phyloP scores from a whole-genome alignment of 2,888 invertebrate genomes.

The Limnephilus auricula region DNA sequence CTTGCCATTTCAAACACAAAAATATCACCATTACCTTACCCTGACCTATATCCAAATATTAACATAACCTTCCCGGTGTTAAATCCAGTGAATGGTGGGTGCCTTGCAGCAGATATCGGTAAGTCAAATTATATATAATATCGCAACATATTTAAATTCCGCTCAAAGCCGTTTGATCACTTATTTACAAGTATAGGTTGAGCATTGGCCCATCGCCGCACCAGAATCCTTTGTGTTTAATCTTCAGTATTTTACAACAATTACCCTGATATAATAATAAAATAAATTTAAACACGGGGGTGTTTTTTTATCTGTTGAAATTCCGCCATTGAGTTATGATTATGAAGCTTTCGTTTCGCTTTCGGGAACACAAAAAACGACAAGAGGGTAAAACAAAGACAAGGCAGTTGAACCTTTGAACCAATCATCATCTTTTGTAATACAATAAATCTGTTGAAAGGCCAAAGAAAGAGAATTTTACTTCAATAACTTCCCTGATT shows the following conservation, averaged over 20 bases:
- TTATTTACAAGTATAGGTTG: too few species aligned
- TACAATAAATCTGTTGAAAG: background rate
- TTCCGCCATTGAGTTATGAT: background rate
- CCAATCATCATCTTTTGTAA: background rate
- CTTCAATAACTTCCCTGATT: background rate
- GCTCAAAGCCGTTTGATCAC: too few species aligned
- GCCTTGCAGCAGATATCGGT: too few species aligned
- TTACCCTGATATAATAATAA: background rate
- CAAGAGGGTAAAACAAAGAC: background rate
- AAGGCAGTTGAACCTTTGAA: background rate
- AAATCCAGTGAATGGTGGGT: too few species aligned
- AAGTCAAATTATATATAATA: too few species aligned
- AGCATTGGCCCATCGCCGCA: too few species aligned
- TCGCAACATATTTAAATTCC: too few species aligned
- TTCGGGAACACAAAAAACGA: background rate
- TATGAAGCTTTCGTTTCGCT: background rate
- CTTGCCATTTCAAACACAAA: too few species aligned
- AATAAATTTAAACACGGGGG: background rate
- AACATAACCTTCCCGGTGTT: too few species aligned
- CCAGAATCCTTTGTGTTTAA: background rate
- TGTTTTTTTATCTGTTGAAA: background rate
- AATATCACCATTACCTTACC: too few species aligned
- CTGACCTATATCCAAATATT: too few species aligned
- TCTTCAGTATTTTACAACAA: background rate
- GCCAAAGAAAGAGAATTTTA: background rate